These are phyloP conservation scores for Drosophila leonis DNA, from an alignment of 2,888 invertebrate genomes.

Conservation along the genomic window DNA sequence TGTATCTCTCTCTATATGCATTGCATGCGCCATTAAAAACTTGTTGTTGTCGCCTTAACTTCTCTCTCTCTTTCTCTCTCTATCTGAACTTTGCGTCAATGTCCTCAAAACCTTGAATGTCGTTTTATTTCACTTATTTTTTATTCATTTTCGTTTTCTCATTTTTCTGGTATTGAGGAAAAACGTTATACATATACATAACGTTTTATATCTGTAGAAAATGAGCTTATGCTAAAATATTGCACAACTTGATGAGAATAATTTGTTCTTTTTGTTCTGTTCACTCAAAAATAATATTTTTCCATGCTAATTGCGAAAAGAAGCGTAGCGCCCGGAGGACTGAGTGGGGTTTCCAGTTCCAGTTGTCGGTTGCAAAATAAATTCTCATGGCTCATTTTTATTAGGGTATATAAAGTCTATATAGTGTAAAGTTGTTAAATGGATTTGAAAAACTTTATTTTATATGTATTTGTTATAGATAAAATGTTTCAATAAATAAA, in stretches of 20 bases:
- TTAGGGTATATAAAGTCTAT: not conserved
- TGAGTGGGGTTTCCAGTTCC: not conserved
- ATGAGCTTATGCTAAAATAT: conserved; percentile 6
- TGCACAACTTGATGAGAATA: conserved; percentile 37
- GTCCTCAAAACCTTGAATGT: conserved; percentile 74
- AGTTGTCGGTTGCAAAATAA: not conserved
- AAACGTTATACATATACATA: too few relatives aligned
- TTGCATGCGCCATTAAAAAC: conserved; percentile 50
- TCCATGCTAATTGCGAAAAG: conserved; percentile 69
- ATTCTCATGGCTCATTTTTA: not conserved
- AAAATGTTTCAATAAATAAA: too few relatives aligned
- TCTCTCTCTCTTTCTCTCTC: conserved; percentile 13
- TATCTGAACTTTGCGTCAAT: conserved; percentile 64
- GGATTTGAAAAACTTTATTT: too few relatives aligned
- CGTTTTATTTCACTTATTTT: conserved; percentile 12
- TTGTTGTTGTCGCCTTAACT: conserved; percentile 33
- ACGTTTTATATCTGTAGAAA: conserved; percentile 31
- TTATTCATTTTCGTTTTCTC: conserved; percentile 13
- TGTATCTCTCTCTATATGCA: conserved; percentile 14
- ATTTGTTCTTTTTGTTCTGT: conserved; percentile 1
- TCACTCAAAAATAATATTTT: conserved; percentile 21
- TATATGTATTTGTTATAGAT: too few relatives aligned
- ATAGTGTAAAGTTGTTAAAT: not conserved
- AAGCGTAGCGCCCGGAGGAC: conserved; percentile 33
- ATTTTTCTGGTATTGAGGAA: conserved; percentile 24